Evolutionary conservation across 2,888 invertebrate genomes (phyloP), one percentile per base, ranked within the genome.

Genomic region (Cheilosia pagana): DNA sequence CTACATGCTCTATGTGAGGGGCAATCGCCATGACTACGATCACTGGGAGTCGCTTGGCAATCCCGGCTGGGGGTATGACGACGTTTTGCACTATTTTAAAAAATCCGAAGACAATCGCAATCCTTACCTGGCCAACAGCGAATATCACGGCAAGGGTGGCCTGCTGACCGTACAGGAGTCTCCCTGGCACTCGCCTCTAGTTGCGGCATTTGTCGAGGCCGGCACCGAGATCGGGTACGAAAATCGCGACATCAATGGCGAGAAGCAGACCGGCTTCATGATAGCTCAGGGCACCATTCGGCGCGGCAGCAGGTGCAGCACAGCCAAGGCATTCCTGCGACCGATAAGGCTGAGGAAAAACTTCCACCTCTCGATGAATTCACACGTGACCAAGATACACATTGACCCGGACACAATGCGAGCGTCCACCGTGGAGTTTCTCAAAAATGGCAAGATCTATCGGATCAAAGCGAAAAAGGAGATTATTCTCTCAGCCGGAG

Each of bases 1-100:
- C 90, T 96, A 96, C 90, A 97, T 98, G 98, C 93, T 98, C 3
- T 98, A 98, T 90, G 96, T 97, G 0, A 93, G 98, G 85, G 98
- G 98, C 10, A 96, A 95, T 90, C 93, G 93, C 72, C 93, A 94
- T 87, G 98, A 98, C 90, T 98, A 96, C 91, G 96, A 98, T 89
- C 94, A 95, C 55, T 98, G 98, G 98, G 96, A 97, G 88, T 92
- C 94, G 0, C 91, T 95, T 86, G 98, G 98, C 0, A 98, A 98
- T 88, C 93, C 95, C 0, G 98, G 97, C 6, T 98, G 98, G 98
- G 95, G 95, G 0, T 98, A 96, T 92, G 93, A 95, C 1, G 94
- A 96, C 77, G 96, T 96, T 0, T 92, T 98, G 5, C 95, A 95
- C 59, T 98, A 98, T 89, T 98, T 98, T 90, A 95, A 95, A 88